Conservation (phyloP, 2,113 vertebrate species). For the Cyprinus carpio region DNA sequence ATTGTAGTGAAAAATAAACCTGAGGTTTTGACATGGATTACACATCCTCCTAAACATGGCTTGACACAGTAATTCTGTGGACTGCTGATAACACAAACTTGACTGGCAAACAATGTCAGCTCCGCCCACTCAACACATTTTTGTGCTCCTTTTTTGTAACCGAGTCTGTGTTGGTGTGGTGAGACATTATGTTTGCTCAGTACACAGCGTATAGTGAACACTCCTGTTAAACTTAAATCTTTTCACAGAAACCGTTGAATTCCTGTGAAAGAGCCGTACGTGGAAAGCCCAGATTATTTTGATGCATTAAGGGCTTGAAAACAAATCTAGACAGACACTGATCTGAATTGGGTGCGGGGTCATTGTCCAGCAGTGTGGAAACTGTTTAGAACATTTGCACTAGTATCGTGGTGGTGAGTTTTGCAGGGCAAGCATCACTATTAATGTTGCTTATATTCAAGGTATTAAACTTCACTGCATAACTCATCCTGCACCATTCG, state of each 20-base stretch:
- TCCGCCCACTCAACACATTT: neutral
- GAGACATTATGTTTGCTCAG: slow-evolving; percentile 60
- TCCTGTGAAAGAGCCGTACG: slow-evolving; percentile 56
- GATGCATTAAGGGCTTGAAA: slow-evolving; percentile 13
- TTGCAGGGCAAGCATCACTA: neutral
- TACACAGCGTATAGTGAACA: slow-evolving; percentile 57
- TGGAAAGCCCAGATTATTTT: slow-evolving; percentile 52
- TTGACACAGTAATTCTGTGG: slow-evolving; percentile 13
- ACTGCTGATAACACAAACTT: slow-evolving; percentile 33
- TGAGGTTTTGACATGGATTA: neutral
- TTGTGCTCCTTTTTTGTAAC: neutral
- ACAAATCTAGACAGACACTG: slow-evolving; percentile 21
- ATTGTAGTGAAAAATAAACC: neutral
- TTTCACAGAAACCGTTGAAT: slow-evolving; percentile 58
- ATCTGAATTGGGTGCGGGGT: neutral
- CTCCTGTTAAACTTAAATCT: slow-evolving; percentile 66
- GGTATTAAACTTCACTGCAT: neutral
- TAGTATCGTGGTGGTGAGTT: neutral
- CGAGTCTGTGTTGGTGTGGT: slow-evolving; percentile 35
- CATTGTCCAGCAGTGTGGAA: neutral
- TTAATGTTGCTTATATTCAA: neutral
- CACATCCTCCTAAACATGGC: neutral
- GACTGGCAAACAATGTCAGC: neutral
- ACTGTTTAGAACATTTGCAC: neutral
- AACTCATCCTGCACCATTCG: neutral